Base-by-base conservation (phyloP, 2,888 invertebrate species). In the Cyclophora albipunctata region DNA sequence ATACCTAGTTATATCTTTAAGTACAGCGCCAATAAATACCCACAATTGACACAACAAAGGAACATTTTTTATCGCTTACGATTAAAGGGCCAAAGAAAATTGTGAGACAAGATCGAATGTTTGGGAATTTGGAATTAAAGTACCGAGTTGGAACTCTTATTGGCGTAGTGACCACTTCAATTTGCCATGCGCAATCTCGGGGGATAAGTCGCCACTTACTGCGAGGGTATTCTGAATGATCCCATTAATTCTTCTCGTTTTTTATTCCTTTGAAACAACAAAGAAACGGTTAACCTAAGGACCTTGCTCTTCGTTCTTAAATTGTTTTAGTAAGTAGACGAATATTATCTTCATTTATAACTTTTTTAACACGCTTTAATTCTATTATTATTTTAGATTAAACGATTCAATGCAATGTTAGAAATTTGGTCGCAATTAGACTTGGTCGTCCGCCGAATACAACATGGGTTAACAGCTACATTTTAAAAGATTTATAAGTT, bases 131-230 rank as follows among this genome's bases (percentile, higher is more conserved):
- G 34, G 34, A 34, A 37, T 45, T 47, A 52, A 57, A 56, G 51
- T 49, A 54, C 49, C 46, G 41, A 44, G 35, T 7, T 46, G 41
- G 43, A 43, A 51, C 45, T 50, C 48, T 46, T 50, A 47, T 53
- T 52, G 49, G 34, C 42, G 51, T 48, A 47, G 46, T 54, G 57
- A 57, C 57, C 58, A 58, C 50, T 59, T 48, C 34, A 52, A 57
- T 53, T 48, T 51, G 50, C 53, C 45, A 52, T 42, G 45, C 46
- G 44, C 50, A 46, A 42, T 55, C 56, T 51, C 52, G 48, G 37
- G 49, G 50, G 53, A 55, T 55, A 50, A 55, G 58, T 51, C 47
- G 42, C 37, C 49, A 55, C 52, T 58, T 48, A 46, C 47, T 45
- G 51, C 46, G 52, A 53, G 41, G 50, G 47, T 46, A 47, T 56